Percentiles rank a stretch among this genome's conserved stretches.
Conservation (phyloP, 2,888 invertebrate species). For the Mellilla xanthometata region DNA sequence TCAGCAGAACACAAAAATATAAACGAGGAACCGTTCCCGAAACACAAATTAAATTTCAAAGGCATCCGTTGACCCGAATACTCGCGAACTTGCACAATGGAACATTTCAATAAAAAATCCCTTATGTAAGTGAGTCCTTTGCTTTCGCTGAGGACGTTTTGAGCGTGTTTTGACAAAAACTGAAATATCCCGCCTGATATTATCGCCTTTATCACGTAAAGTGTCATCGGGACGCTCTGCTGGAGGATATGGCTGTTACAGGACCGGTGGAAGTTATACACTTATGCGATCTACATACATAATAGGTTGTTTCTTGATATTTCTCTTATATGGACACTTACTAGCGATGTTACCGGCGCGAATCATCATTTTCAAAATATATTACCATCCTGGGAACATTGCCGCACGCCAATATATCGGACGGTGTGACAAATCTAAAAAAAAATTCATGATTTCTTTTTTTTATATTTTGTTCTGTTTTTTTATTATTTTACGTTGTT, state of each 20-base stretch:
- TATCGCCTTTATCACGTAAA: conserved; percentile 55
- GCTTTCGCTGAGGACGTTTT: conserved; percentile 37
- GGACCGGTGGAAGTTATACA: no score
- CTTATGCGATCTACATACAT: no score
- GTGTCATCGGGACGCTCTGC: conserved; percentile 46
- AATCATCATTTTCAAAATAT: no score
- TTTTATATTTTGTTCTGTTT: no score
- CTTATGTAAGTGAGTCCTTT: conserved; percentile 34
- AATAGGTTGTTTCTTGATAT: no score
- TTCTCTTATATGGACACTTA: no score
- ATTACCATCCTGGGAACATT: no score
- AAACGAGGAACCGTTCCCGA: conserved; percentile 9
- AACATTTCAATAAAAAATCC: conserved; percentile 36
- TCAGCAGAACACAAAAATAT: conserved; percentile 3
- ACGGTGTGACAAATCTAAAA: no score
- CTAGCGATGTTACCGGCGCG: no score
- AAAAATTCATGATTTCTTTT: no score
- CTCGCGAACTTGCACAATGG: conserved; percentile 24
- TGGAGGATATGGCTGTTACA: conserved; percentile 37
- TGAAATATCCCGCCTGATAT: conserved; percentile 43
- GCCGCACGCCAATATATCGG: no score
- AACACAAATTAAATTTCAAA: conserved; percentile 29
- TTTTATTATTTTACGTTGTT: no score
- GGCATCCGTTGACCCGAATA: conserved; percentile 30
- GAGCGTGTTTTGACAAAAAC: conserved; percentile 42